Evolutionary conservation across 2,113 vertebrate genomes (phyloP).

Genomic region (Macquaria ambigua): DNA sequence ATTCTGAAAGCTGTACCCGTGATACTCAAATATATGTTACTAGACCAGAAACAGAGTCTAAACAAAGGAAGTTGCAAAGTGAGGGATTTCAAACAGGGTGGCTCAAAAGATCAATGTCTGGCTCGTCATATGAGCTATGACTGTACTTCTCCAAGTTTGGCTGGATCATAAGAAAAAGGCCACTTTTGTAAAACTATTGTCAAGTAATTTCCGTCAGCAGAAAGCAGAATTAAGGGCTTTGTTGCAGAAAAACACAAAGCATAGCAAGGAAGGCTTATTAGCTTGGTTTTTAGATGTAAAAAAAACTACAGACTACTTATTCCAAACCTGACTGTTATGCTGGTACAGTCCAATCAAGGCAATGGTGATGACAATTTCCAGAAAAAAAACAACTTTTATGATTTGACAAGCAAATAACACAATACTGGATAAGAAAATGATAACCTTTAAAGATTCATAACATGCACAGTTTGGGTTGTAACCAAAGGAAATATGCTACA

Average conservation of each 20-base stretch:
- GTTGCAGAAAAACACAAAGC: neutral
- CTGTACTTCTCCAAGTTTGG: neutral
- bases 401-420: neutral
- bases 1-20: neutral
- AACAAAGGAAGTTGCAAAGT: neutral
- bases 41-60: neutral
- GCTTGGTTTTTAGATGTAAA: neutral
- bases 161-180: slow-evolving; percentile 28
- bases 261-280: neutral
- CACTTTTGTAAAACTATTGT: slow-evolving; percentile 41
- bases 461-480: neutral
- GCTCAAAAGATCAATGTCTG: neutral
- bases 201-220: slow-evolving; percentile 41
- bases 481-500: neutral
- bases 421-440: slow-evolving; percentile 1
- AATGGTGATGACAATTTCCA: neutral
- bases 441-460: neutral
- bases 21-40: neutral
- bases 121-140: slow-evolving; percentile 13
- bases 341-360: neutral
- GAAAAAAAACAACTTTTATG: neutral
- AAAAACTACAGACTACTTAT: neutral
- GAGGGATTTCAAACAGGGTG: neutral
- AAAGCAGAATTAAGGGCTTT: slow-evolving; percentile 19
- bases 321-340: neutral